Evolutionary conservation across 1,140 invertebrate species (phyloP), one percentile per base, ranked within the genome.

Genomic region (Cyphomyrmex costatus): DNA sequence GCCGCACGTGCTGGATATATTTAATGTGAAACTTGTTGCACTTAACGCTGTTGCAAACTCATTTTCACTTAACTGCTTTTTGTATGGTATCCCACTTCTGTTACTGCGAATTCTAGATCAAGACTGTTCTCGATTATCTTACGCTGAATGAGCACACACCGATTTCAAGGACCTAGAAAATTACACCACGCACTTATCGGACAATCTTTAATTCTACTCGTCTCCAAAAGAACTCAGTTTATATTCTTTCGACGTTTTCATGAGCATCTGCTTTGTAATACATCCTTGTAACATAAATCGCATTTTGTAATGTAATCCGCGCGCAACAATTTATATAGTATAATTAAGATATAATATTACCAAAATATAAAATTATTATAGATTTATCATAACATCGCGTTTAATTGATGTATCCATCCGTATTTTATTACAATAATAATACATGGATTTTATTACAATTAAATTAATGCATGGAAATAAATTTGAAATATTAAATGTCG

Each of bases 1-100:
- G 60, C 58, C 71, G 66, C 51, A 73, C 61, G 27, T 83, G 7
- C 16, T 12, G 8, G 6, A 27, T 16, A 6, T 70, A n/a, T 27
- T 66, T 8, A n/a, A 19, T 3, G 5, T 60, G 33, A 70, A 66
- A 89, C 83, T 86, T 76, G 82, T 88, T 89, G 88, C 88, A 86
- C 68, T 42, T 21, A 51, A 88, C 14, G 46, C 33, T 14, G 12
- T 46, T 4, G 36, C 14, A 12, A 46, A 56, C 71, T 27, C 36
- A 46, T 78, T 78, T 78, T 65, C 76, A 46, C 56, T 49, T 16
- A 3, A 63, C 19, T 46, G 24, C 12, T 21, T 78, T 63, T 77
- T 78, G 10, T 33, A 1, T 42, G 24, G 10, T 65, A 19, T 78
- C 36, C 36, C 16, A 3, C 24, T 80, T 80, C 16, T 56, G 30